phyloP scores from a whole-genome alignment of 1,140 invertebrate species.

The Cardiocondyla obscurior region DNA sequence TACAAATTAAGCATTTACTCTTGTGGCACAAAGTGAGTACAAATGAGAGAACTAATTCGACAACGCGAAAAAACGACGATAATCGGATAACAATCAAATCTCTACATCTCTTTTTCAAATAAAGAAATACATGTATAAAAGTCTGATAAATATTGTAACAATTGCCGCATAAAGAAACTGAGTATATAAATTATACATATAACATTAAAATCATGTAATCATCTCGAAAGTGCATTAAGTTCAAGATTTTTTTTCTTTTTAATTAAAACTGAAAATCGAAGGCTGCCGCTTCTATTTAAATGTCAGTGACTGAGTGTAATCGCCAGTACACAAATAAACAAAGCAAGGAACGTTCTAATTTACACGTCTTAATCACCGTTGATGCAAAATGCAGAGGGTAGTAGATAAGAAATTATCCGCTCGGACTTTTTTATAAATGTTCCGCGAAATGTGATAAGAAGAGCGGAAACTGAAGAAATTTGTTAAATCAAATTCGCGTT shows the following conservation, averaged over 20 bases:
- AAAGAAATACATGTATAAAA: neutral
- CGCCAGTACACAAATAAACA: neutral
- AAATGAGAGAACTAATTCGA: too few relatives aligned
- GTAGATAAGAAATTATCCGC: neutral
- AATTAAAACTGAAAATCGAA: neutral
- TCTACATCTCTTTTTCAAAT: neutral
- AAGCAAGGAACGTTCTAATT: neutral
- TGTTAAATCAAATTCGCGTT: conserved; percentile 45
- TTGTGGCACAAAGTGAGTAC: too few relatives aligned
- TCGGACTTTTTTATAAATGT: neutral
- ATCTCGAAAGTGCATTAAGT: neutral
- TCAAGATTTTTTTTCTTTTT: neutral
- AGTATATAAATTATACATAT: neutral
- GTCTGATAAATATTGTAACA: neutral
- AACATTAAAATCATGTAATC: neutral
- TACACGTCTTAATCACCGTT: neutral
- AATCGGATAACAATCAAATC: too few relatives aligned
- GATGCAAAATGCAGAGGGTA: neutral
- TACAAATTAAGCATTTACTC: too few relatives aligned
- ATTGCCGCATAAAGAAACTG: neutral
- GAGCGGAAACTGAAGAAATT: neutral
- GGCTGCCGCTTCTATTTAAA: neutral
- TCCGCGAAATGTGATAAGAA: neutral
- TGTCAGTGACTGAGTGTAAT: neutral
- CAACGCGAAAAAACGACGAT: too few relatives aligned